Conservation (phyloP, 2,113 vertebrate species). For the Psephotus haematonotus region DNA sequence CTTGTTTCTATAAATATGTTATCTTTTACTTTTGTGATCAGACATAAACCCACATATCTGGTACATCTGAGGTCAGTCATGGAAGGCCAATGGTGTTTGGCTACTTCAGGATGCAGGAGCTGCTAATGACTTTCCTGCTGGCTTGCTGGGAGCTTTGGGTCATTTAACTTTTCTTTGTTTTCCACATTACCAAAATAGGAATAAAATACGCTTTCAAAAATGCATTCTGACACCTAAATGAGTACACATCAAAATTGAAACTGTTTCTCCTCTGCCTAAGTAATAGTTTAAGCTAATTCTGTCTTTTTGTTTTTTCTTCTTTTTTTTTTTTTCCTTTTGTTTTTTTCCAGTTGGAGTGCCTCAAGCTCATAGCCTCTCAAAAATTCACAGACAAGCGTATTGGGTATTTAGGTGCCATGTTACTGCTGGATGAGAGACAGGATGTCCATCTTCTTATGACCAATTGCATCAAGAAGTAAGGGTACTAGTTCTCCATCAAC, state of each 20-base stretch:
- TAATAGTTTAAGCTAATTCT: slow-evolving; percentile 45
- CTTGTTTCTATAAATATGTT: background rate
- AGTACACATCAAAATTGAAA: background rate
- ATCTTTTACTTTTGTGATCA: background rate
- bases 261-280: slow-evolving; percentile 5
- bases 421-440: slow-evolving; percentile 97
- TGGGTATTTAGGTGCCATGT: slow-evolving; percentile 98
- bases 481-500: slow-evolving; percentile 15
- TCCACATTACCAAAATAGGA: background rate
- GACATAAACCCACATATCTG: background rate
- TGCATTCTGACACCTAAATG: background rate
- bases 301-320: background rate
- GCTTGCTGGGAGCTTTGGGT: background rate
- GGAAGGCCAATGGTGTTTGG: background rate
- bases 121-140: background rate
- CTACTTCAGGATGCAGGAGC: background rate
- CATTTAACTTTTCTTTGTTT: slow-evolving; percentile 8
- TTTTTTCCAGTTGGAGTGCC: slow-evolving; percentile 92
- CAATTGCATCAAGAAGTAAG: slow-evolving; percentile 99
- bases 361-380: slow-evolving; percentile 98
- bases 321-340: background rate
- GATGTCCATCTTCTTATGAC: slow-evolving; percentile 99
- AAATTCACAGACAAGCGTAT: slow-evolving; percentile 99
- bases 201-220: background rate
- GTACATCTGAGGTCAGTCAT: background rate